Base-by-base conservation (phyloP, 30 jellyfish, hydroid and myxozoan genomes). In the Chrysaora quinquecirrha region DNA sequence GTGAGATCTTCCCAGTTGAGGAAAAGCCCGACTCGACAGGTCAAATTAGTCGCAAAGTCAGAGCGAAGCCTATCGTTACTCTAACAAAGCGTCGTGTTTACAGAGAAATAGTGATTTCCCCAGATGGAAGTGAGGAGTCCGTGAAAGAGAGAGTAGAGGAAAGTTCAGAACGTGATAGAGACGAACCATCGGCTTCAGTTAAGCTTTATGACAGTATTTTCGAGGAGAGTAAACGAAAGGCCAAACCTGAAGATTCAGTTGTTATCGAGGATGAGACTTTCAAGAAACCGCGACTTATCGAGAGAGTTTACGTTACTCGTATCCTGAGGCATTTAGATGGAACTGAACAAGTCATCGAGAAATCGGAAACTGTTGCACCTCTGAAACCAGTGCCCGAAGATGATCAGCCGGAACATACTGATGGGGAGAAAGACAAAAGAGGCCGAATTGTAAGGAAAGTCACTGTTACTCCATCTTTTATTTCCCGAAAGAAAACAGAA, bases 271-370 rank as follows among this genome's bases (percentile, higher is more conserved):
- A 71, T 47, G 58, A 29, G 35, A 70, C 76, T 3, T 52, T n/a
- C 68, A 78, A 70, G 33, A 73, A 61, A 20, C 82, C 89, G 0
- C 48, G 68, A 22, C 78, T 85, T 31, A 95, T 90, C 4, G 97
- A 90, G 46, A 83, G 93, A 73, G 96, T 90, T 30, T 83, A 25
- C 69, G 96, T 82, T 24, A 83, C 92, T 0, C 79, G 96, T 31
- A 74, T 90, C 35, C 25, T 90, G 63, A 30, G 87, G 71, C 70
- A 67, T 38, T 80, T 75, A 27, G 96, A 85, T 84, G 97, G 97
- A 52, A 70, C 62, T 30, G 95, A 85, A 58, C 86, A 70, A n/a
- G 62, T 85, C 19, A 10, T 90, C 48, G 97, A 89, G 56, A 69
- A 65, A 31, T 89, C 96, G 11, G 95, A 81, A 73, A 73, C 92